Percentiles rank a stretch among this genome's conserved stretches.
Conservation (phyloP, 2,797 vertebrate species). For the Trichosurus vulpecula region DNA sequence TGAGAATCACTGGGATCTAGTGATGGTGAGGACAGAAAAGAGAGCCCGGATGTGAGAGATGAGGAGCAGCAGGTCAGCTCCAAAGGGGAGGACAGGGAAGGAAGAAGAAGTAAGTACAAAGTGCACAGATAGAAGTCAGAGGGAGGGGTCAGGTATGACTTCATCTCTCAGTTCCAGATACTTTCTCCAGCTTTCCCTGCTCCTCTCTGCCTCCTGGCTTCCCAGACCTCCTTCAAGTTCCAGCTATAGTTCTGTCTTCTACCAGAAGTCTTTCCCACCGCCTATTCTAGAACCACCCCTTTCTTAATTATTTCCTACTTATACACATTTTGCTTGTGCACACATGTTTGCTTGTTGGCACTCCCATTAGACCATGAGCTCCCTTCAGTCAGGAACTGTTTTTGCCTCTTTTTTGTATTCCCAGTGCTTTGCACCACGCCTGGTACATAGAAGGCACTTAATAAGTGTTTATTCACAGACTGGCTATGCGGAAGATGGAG, state of each 20-base stretch:
- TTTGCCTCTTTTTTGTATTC: no score
- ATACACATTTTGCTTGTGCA: no score
- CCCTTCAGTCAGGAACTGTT: no score
- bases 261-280: background rate
- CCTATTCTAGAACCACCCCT: no score
- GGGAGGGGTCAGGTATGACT: no score
- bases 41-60: background rate
- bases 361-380: no score
- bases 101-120: background rate
- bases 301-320: background rate
- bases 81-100: no score
- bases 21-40: background rate
- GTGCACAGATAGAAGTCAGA: background rate
- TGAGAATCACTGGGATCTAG: background rate
- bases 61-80: fast-evolving
- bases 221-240: background rate
- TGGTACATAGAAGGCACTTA: no score
- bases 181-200: background rate
- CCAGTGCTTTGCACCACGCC: no score
- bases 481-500: no score
- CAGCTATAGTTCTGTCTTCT: background rate
- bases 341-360: background rate
- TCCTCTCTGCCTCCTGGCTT: background rate
- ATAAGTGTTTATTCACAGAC: no score
- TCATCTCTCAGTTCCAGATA: background rate